A percentile compares a stretch with the other conserved stretches of the same genome.
phyloP scores from a whole-genome alignment of 2,113 vertebrate species.

The Periophthalmus modestus region DNA sequence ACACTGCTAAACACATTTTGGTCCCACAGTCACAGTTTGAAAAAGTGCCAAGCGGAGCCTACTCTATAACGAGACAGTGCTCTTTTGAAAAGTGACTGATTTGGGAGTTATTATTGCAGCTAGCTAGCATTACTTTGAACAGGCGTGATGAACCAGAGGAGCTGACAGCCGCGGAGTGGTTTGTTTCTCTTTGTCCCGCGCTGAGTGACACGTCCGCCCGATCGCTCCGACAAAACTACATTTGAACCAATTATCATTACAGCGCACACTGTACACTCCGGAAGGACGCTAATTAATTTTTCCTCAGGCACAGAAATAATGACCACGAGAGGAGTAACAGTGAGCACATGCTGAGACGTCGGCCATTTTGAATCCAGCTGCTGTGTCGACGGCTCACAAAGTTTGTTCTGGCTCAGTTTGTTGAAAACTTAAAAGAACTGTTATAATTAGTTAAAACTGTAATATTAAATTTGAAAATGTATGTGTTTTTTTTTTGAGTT shows the following conservation, averaged over 20 bases:
- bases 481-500: too few species aligned
- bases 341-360: conserved; percentile 44
- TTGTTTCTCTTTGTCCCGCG: conserved; percentile 61
- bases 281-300: conserved; percentile 74
- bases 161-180: conserved; percentile 63
- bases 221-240: conserved; percentile 61
- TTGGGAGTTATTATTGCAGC: neutral
- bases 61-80: neutral
- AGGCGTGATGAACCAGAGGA: conserved; percentile 58
- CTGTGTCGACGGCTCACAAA: neutral
- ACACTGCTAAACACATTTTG: neutral
- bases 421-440: neutral
- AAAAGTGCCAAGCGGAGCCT: neutral
- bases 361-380: conserved; percentile 13
- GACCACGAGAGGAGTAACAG: conserved; percentile 49
- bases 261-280: conserved; percentile 48
- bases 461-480: too few species aligned
- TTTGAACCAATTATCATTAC: conserved; percentile 74
- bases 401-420: neutral
- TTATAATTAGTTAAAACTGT: neutral
- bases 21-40: neutral
- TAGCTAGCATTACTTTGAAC: neutral
- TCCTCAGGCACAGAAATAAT: conserved; percentile 63
- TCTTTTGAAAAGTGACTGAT: conserved; percentile 1
- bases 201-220: conserved; percentile 62